Percentiles rank a stretch among this genome's conserved stretches.
Evolutionary conservation across 1,140 invertebrate species (phyloP).

Genomic region (Drosophila willistoni): DNA sequence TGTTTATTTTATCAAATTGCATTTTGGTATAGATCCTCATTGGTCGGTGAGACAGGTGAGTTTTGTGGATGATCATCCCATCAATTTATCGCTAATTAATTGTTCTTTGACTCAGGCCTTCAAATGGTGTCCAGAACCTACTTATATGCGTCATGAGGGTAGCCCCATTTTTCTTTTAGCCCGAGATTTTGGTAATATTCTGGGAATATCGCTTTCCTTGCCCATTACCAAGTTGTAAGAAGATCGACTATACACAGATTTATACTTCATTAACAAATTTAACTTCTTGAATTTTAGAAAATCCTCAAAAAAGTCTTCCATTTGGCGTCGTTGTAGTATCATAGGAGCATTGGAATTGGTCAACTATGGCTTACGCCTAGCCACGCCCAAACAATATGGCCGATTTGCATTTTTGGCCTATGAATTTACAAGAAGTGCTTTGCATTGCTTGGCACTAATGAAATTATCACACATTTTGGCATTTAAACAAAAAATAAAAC

Average conservation of each 20-base stretch:
- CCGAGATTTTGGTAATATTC: conserved; percentile 69
- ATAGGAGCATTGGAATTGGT: conserved; percentile 45
- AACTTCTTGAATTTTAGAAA: conserved; percentile 13
- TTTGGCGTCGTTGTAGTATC: conserved; percentile 36
- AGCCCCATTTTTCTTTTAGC: conserved; percentile 63
- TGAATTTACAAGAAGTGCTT: conserved; percentile 55
- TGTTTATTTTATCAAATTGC: conserved; percentile 65
- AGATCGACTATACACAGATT: background rate
- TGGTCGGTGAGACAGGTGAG: conserved; percentile 74
- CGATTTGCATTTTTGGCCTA: conserved; percentile 58
- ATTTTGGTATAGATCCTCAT: conserved; percentile 63
- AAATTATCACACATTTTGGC: conserved; percentile 30
- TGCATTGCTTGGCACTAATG: conserved; percentile 45
- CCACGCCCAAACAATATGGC: conserved; percentile 60
- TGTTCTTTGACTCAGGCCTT: conserved; percentile 53
- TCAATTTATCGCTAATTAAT: background rate
- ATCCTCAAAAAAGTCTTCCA: background rate
- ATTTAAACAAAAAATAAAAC: conserved; percentile 4
- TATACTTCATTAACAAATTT: background rate
- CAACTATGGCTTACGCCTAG: conserved; percentile 43
- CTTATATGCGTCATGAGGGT: conserved; percentile 65
- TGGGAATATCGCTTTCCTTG: conserved; percentile 65
- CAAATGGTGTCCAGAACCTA: conserved; percentile 75
- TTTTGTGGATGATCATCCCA: no score
- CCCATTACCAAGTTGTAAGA: conserved; percentile 57